These are phyloP conservation scores for Centropus unirufus DNA, from an alignment of 2,113 vertebrate species.

Conservation along the genomic window DNA sequence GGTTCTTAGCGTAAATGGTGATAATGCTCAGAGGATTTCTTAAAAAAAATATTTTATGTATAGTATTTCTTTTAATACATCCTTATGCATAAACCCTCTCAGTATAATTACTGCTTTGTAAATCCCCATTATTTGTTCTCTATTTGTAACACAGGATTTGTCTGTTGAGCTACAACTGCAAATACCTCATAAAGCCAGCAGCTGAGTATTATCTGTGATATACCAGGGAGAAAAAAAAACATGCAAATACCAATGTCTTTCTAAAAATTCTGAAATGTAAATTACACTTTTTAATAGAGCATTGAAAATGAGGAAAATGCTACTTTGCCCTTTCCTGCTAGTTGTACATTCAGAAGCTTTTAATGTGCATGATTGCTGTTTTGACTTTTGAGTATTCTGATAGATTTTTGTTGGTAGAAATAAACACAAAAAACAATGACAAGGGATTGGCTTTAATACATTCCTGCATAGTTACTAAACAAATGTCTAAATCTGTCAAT, in stretches of 20 bases:
- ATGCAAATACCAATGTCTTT: not conserved
- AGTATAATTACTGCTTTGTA: conserved; percentile 34
- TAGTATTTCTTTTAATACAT: conserved; percentile 9
- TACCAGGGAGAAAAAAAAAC: not conserved
- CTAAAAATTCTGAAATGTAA: not conserved
- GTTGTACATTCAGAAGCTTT: not conserved
- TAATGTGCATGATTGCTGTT: not conserved
- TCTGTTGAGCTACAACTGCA: conserved; percentile 29
- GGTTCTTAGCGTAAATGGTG: not conserved
- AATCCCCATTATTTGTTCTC: conserved; percentile 37
- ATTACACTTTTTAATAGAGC: not conserved
- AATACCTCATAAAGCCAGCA: conserved; percentile 6
- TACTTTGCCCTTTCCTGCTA: not conserved
- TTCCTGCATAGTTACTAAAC: not conserved
- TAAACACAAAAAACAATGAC: not conserved
- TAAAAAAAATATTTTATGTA: not conserved
- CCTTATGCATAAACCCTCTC: not conserved
- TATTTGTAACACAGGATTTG: conserved; percentile 29
- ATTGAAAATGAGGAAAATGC: not conserved
- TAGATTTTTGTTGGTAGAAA: not conserved
- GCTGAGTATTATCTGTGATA: not conserved
- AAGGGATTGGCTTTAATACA: not conserved
- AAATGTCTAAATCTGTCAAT: not conserved
- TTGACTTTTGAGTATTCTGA: not conserved
- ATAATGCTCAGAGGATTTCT: conserved; percentile 16